Conservation (phyloP, 2,888 invertebrate species). For the Leptinotarsa tumamoca region DNA sequence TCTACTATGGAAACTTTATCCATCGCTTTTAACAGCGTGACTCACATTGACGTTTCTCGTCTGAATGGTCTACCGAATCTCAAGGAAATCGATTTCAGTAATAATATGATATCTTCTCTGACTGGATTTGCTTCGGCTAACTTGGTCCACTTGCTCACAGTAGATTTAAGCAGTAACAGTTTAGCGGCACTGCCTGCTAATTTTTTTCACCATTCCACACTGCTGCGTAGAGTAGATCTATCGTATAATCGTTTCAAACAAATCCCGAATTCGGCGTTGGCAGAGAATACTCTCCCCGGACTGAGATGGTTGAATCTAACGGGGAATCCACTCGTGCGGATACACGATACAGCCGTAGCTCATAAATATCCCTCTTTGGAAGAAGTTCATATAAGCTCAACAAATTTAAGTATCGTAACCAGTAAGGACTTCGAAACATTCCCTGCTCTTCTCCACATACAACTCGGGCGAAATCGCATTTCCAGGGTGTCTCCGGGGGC, state of each 20-base stretch:
- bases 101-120: slow-evolving; percentile 80
- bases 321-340: slow-evolving; percentile 81
- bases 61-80: slow-evolving; percentile 81
- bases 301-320: slow-evolving; percentile 85
- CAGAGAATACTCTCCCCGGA: slow-evolving; percentile 79
- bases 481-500: slow-evolving; percentile 86
- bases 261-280: slow-evolving; percentile 82
- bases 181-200: slow-evolving; percentile 83
- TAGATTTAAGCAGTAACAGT: slow-evolving; percentile 82
- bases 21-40: slow-evolving; percentile 76
- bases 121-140: slow-evolving; percentile 83
- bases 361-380: slow-evolving; percentile 83
- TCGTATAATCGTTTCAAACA: slow-evolving; percentile 84
- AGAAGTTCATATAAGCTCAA: slow-evolving; percentile 80
- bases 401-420: slow-evolving; percentile 85
- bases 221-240: slow-evolving; percentile 80
- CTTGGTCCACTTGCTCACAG: slow-evolving; percentile 78
- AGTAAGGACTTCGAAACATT: slow-evolving; percentile 89
- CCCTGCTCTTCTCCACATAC: slow-evolving; percentile 80
- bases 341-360: slow-evolving; percentile 78
- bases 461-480: slow-evolving; percentile 79
- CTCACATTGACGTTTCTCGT: slow-evolving; percentile 80
- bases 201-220: slow-evolving; percentile 80
- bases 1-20: slow-evolving; percentile 81
- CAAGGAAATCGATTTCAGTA: slow-evolving; percentile 78